These are phyloP conservation scores for Leucania comma DNA, from an alignment of 2,888 invertebrate genomes.

Conservation along the genomic window DNA sequence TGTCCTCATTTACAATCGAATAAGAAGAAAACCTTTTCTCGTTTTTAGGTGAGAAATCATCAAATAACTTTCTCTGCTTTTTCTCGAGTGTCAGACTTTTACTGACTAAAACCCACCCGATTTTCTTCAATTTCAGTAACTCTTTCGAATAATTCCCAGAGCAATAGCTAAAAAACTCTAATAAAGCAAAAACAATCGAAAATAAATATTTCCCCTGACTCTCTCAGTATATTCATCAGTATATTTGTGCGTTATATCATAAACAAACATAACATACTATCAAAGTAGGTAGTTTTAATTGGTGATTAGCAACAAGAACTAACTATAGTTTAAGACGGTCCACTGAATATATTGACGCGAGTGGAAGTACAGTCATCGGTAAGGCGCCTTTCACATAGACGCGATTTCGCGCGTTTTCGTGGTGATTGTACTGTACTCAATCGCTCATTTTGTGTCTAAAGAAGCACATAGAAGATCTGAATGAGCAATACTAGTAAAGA, in stretches of 20 bases:
- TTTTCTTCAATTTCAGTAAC: no score
- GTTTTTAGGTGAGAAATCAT: no score
- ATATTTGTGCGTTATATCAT: slow-evolving; percentile 16
- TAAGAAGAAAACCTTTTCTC: no score
- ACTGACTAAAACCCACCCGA: no score
- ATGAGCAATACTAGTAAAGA: no score
- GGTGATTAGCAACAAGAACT: slow-evolving; percentile 53
- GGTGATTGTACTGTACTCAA: no score
- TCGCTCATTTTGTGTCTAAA: neutral
- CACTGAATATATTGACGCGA: slow-evolving; percentile 28
- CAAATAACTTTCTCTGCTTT: no score
- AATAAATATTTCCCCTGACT: neutral
- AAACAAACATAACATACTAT: slow-evolving; percentile 17
- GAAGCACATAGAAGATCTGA: neutral
- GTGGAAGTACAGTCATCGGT: slow-evolving; percentile 28
- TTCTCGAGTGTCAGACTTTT: no score
- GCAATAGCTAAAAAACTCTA: neutral
- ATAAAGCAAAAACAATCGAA: neutral
- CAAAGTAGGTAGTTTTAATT: slow-evolving; percentile 44
- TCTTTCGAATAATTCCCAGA: no score
- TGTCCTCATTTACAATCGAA: no score
- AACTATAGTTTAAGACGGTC: slow-evolving; percentile 47
- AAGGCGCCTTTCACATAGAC: slow-evolving; percentile 12
- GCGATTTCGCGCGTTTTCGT: neutral
- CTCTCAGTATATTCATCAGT: no score